phyloP scores from a whole-genome alignment of 1,140 invertebrate genomes.

The Batillaria attramentaria region DNA sequence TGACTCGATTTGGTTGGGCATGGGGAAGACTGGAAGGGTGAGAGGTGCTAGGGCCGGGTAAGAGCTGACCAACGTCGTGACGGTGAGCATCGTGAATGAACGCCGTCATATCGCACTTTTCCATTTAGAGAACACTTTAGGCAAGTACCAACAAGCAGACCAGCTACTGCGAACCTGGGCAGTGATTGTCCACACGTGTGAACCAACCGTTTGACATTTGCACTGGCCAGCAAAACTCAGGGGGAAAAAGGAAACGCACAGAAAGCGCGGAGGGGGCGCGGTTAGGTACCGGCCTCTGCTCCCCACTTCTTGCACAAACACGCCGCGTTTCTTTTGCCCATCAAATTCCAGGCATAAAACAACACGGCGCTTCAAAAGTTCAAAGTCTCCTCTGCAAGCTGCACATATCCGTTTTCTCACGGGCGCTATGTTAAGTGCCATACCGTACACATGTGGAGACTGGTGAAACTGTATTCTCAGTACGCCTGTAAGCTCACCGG shows the following conservation, averaged over 20 bases:
- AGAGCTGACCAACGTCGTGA: too few species aligned
- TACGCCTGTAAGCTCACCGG: too few species aligned
- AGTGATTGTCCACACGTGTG: constrained; percentile 18
- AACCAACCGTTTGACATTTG: constrained; percentile 15
- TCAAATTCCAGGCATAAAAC: not conserved
- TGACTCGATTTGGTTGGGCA: too few species aligned
- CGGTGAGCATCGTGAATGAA: too few species aligned
- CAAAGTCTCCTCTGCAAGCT: not conserved
- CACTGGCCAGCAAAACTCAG: constrained; percentile 4
- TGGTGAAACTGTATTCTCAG: too few species aligned
- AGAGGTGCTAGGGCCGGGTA: too few species aligned
- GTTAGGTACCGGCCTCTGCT: not conserved
- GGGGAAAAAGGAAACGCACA: constrained; percentile 17
- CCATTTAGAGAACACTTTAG: too few species aligned
- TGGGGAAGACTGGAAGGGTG: too few species aligned
- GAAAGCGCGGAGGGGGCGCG: not conserved
- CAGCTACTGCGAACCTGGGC: not conserved
- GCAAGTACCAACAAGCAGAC: too few species aligned
- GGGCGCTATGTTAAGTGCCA: too few species aligned
- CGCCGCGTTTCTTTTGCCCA: not conserved
- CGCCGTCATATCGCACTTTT: too few species aligned
- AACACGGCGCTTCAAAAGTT: not conserved
- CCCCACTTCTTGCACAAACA: not conserved
- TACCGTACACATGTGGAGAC: too few species aligned
- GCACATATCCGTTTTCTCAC: not conserved